A percentile compares a stretch with the other conserved stretches of the same genome.
phyloP scores from a whole-genome alignment of 2,797 vertebrate genomes.

The Coracias cyanogaster region DNA sequence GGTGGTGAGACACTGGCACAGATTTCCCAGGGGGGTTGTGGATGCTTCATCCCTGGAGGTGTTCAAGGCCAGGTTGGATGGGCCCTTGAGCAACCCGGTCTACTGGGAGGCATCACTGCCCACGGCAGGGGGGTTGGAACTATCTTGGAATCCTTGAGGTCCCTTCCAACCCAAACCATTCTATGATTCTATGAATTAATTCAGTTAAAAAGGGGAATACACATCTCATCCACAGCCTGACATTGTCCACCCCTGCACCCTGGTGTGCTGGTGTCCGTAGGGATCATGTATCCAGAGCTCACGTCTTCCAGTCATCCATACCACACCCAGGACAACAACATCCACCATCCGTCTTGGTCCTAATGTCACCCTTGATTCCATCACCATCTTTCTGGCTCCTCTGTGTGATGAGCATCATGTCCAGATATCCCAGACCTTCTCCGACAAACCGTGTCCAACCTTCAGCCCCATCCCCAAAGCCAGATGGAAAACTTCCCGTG shows the following conservation, averaged over 20 bases:
- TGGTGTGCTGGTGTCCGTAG: fast-evolving
- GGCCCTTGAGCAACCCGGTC: no score
- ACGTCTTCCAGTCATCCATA: fast-evolving
- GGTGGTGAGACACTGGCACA: no score
- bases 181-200: background rate
- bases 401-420: background rate
- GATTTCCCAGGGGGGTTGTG: no score
- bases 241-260: fast-evolving
- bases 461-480: background rate
- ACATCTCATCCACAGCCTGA: background rate
- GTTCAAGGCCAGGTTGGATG: no score
- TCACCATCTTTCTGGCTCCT: background rate
- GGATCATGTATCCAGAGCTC: no score
- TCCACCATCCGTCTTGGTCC: fast-evolving
- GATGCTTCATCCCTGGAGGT: no score
- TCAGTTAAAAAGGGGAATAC: background rate
- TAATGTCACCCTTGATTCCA: background rate
- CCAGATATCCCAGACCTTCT: background rate
- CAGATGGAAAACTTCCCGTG: background rate
- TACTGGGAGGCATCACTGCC: no score
- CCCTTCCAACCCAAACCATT: no score
- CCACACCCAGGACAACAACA: background rate
- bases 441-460: background rate
- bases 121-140: background rate
- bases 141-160: no score